Percentiles rank a stretch among this genome's conserved stretches.
Conservation (phyloP, 2,888 invertebrate species). For the Tenthredo notha region DNA sequence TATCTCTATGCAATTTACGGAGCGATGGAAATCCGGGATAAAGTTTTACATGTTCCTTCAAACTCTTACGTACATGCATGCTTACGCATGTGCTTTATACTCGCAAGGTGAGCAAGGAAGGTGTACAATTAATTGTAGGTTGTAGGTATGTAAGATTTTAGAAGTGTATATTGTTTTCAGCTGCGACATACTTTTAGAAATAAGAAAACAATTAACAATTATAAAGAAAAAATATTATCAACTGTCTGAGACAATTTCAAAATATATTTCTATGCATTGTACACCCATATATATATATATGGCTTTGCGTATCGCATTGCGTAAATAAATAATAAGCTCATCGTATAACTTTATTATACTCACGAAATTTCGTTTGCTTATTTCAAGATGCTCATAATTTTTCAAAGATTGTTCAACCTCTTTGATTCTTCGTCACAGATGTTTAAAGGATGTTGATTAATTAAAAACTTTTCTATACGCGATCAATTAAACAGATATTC, state of each 20-base stretch:
- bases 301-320: neutral
- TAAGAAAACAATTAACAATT: neutral
- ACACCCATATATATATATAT: no score
- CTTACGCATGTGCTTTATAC: neutral
- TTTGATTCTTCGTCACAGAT: constrained; percentile 21
- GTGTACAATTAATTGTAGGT: neutral
- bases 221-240: neutral
- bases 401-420: neutral
- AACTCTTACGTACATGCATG: neutral
- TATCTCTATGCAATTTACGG: neutral
- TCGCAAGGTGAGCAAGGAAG: neutral
- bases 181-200: neutral
- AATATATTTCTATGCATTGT: neutral
- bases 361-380: constrained; percentile 29
- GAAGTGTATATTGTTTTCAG: neutral
- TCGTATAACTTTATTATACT: neutral
- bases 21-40: neutral
- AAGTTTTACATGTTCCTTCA: neutral
- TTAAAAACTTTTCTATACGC: neutral
- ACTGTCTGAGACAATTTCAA: neutral
- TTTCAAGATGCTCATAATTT: neutral
- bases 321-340: neutral
- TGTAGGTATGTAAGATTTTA: neutral
- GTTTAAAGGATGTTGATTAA: neutral
- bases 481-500: neutral